phyloP scores from a whole-genome alignment of 2,113 vertebrate species.

The Nettapus auritus region DNA sequence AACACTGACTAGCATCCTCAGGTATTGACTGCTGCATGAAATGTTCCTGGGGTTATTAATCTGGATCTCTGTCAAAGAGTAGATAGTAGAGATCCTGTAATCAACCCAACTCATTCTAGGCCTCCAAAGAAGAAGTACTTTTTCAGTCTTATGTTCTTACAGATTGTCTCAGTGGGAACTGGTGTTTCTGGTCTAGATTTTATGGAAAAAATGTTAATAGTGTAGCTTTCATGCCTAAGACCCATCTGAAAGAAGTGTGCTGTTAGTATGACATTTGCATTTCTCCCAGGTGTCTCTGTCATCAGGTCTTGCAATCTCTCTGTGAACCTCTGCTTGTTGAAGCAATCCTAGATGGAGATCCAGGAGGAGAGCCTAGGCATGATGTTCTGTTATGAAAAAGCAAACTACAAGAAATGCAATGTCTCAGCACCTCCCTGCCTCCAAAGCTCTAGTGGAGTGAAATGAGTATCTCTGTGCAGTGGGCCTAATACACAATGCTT shows the following conservation, averaged over 20 bases:
- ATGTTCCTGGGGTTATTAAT: not conserved
- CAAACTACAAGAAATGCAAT: not conserved
- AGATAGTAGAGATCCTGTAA: not conserved
- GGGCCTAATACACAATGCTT: not conserved
- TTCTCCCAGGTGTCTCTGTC: not conserved
- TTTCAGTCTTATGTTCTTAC: not conserved
- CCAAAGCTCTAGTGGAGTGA: not conserved
- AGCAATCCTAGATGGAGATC: not conserved
- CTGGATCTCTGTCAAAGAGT: not conserved
- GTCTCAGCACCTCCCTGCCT: not conserved
- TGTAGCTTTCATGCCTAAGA: not conserved
- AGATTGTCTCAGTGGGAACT: not conserved
- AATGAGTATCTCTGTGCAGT: not conserved
- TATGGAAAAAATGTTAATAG: not conserved
- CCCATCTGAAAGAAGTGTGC: not conserved
- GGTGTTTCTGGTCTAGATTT: not conserved
- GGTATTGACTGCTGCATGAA: accelerated
- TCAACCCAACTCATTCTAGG: not conserved
- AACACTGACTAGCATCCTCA: not conserved
- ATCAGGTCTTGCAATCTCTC: not conserved
- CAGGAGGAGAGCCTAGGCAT: not conserved
- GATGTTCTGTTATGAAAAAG: not conserved
- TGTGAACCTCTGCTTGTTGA: not conserved
- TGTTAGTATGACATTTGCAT: not conserved
- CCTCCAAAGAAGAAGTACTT: not conserved